Percentiles rank a stretch among this genome's conserved stretches.
Evolutionary conservation across 2,113 vertebrate species (phyloP).

Genomic region (Ursus arctos): DNA sequence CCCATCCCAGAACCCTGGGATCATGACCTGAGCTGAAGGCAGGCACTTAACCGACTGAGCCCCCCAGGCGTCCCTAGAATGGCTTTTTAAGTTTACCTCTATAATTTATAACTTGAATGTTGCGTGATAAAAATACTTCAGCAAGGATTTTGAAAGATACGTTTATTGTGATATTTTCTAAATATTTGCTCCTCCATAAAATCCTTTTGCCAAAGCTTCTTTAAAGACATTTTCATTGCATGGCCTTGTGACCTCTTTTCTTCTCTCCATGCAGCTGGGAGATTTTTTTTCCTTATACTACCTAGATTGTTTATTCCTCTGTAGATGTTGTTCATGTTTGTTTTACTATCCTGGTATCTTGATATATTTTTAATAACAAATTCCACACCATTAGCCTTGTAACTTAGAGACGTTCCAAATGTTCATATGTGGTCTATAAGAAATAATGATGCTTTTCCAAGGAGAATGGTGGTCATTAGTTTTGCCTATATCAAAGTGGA

Average conservation of each 20-base stretch:
- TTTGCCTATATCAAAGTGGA: slow-evolving; percentile 15
- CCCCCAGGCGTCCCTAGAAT: not conserved
- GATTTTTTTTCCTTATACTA: not conserved
- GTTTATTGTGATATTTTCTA: not conserved
- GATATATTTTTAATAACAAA: slow-evolving; percentile 25
- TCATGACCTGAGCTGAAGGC: no score
- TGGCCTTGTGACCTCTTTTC: not conserved
- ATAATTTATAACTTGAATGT: not conserved
- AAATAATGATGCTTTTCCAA: slow-evolving; percentile 43
- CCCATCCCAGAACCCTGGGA: no score
- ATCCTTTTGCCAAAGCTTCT: not conserved
- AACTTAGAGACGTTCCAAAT: slow-evolving; percentile 50
- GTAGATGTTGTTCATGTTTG: not conserved
- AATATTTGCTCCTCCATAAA: not conserved
- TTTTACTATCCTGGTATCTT: not conserved
- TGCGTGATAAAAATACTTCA: not conserved
- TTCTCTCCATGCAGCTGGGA: not conserved
- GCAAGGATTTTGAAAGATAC: not conserved
- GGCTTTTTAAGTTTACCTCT: not conserved
- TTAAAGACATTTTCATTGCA: not conserved
- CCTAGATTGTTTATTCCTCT: not conserved
- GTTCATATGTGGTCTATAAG: slow-evolving; percentile 21
- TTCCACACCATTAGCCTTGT: not conserved
- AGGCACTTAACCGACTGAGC: no score
- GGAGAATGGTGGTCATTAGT: slow-evolving; percentile 20